Base-by-base conservation (phyloP, 2,797 vertebrate species). In the Luscinia luscinia region DNA sequence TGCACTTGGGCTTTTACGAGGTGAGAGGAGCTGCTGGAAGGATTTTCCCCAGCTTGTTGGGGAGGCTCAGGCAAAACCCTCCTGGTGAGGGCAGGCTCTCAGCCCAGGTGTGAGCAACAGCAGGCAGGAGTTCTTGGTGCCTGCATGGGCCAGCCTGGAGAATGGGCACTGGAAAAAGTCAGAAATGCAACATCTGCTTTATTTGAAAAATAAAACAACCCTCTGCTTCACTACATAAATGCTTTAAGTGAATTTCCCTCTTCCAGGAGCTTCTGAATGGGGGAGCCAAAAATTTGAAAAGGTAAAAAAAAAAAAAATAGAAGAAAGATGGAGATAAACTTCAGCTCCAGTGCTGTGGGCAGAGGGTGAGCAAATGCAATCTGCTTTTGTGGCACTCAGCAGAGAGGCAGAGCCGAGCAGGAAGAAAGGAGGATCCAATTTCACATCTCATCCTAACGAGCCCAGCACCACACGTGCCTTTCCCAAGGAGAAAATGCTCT, bases 21-120 rank as follows among this genome's bases (percentile, higher is more conserved):
- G 95, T 97, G 95, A 90, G 66, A 91, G 86, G 34, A 91, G 87
- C 93, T 88, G 89, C 91, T 95, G 91, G 94, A 94, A 89, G 82
- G 77, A n/a, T 78, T 96, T 94, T 63, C 63, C 54, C 43, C 70
- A 43, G 57, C 51, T 77, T 79, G 41, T 16, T 11, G 19, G 12
- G 48, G 24, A 77, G 30, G 49, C 16, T 70, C 8, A 70, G 20
- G 58, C 0, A 9, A 75, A 96, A 46, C 48, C 36, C 68, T 59
- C 32, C 57, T 30, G 72, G 43, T 30, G 46, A 74, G 52, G 63
- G 19, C 43, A 73, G n/a, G 59, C 9, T 80, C 48, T 28, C 28
- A 83, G 43, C 30, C 34, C 58, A 59, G 38, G 30, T 28, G 61
- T 3, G 27, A 46, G n/a, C 5, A 3, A 15, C 70, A 24, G 51